Evolutionary conservation across 2,797 vertebrate species (phyloP).

Genomic region (Chelon auratus): DNA sequence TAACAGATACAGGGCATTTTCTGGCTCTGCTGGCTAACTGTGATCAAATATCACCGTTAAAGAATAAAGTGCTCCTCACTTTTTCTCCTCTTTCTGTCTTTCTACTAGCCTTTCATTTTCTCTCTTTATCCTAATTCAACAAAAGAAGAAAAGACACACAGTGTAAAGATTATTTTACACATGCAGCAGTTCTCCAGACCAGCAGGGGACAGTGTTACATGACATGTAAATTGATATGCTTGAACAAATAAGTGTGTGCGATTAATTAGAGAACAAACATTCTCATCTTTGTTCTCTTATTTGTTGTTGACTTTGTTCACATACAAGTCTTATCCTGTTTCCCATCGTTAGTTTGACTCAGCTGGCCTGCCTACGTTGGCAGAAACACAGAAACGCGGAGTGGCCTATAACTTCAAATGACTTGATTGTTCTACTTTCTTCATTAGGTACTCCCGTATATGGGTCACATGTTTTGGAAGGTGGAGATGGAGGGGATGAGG

Average conservation of each 20-base stretch:
- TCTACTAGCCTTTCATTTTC: background rate
- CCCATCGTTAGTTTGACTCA: constrained; percentile 63
- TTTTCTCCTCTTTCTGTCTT: background rate
- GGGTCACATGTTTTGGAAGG: constrained; percentile 83
- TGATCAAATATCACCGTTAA: constrained; percentile 62
- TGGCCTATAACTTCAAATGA: constrained; percentile 81
- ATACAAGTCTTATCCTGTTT: constrained; percentile 72
- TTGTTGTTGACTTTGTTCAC: constrained; percentile 80
- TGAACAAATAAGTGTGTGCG: constrained; percentile 67
- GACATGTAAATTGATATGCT: constrained; percentile 63
- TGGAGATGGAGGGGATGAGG: constrained; percentile 75
- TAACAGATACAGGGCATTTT: constrained; percentile 33
- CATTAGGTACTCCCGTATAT: constrained; percentile 75
- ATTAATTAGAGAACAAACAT: constrained; percentile 75
- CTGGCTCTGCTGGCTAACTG: constrained; percentile 32
- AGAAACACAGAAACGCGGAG: constrained; percentile 60
- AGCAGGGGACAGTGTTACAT: constrained; percentile 77
- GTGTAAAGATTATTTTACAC: background rate
- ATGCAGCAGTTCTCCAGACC: constrained; percentile 63
- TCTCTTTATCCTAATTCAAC: background rate
- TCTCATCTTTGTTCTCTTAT: constrained; percentile 72
- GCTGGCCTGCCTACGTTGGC: constrained; percentile 75
- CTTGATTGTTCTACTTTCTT: constrained; percentile 80
- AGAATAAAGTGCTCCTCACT: constrained; percentile 28
- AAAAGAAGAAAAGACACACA: constrained; percentile 6